phyloP scores from a whole-genome alignment of 2,888 invertebrate species.

The Perithous albicinctus region DNA sequence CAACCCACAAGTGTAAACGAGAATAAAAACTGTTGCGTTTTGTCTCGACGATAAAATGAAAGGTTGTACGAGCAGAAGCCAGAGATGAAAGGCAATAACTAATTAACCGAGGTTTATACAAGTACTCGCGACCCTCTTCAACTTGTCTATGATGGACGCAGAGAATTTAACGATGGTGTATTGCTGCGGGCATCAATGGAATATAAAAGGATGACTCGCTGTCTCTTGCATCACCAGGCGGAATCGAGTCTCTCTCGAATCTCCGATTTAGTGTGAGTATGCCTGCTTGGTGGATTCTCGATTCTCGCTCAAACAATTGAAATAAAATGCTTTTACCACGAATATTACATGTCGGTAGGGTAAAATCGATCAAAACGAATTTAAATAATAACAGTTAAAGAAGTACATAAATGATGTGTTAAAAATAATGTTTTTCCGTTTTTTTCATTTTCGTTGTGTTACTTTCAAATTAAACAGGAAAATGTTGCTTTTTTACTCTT shows the following conservation, averaged over 20 bases:
- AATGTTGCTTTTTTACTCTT: too few species aligned
- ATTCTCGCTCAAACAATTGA: not conserved
- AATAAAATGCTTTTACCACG: conserved; percentile 8
- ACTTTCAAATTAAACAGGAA: too few species aligned
- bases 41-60: conserved; percentile 23
- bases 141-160: conserved; percentile 1
- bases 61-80: not conserved
- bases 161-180: conserved; percentile 6
- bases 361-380: too few species aligned
- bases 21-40: conserved; percentile 10
- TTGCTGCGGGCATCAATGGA: not conserved
- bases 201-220: conserved; percentile 22
- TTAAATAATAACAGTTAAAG: too few species aligned
- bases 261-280: not conserved
- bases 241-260: conserved; percentile 23
- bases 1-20: conserved; percentile 4
- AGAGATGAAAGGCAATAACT: conserved; percentile 42
- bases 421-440: too few species aligned
- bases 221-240: conserved; percentile 24
- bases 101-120: conserved; percentile 43
- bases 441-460: too few species aligned
- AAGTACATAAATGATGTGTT: too few species aligned
- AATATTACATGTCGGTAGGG: not conserved
- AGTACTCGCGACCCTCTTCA: conserved; percentile 15
- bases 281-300: not conserved